phyloP scores from a whole-genome alignment of 2,113 vertebrate genomes.

The Serinus canaria region DNA sequence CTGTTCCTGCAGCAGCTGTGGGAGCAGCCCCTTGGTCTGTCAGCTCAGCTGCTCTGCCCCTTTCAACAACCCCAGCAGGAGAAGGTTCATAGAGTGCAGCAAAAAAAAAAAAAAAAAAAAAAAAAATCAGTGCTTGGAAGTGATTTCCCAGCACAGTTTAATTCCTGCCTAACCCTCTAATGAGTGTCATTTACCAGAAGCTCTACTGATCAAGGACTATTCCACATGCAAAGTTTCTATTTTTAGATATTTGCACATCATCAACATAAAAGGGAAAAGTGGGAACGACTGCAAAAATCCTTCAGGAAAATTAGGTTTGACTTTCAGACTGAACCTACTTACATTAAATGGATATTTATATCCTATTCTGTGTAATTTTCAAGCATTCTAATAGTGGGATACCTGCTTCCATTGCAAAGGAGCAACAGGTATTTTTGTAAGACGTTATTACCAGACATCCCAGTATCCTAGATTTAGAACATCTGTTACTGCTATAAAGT shows the following conservation, averaged over 20 bases:
- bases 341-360: not conserved
- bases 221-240: not conserved
- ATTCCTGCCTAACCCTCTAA: conserved; percentile 26
- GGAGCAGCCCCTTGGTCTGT: not conserved
- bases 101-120: not conserved
- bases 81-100: not conserved
- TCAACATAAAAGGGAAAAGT: not conserved
- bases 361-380: not conserved
- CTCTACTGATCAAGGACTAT: not conserved
- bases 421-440: conserved; percentile 32
- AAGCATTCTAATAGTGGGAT: not conserved
- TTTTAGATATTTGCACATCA: not conserved
- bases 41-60: not conserved
- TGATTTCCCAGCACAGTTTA: conserved; percentile 29
- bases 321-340: not conserved
- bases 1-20: not conserved
- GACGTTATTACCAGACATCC: not conserved
- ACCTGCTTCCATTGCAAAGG: not conserved
- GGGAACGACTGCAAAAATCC: not conserved
- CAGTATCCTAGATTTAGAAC: not conserved
- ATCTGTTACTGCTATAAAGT: not conserved
- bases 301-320: not conserved
- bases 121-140: not conserved
- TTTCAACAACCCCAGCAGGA: not conserved
- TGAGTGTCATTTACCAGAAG: conserved; percentile 12